Conservation (phyloP, 2,888 invertebrate species). For the Tenodera sinensis region DNA sequence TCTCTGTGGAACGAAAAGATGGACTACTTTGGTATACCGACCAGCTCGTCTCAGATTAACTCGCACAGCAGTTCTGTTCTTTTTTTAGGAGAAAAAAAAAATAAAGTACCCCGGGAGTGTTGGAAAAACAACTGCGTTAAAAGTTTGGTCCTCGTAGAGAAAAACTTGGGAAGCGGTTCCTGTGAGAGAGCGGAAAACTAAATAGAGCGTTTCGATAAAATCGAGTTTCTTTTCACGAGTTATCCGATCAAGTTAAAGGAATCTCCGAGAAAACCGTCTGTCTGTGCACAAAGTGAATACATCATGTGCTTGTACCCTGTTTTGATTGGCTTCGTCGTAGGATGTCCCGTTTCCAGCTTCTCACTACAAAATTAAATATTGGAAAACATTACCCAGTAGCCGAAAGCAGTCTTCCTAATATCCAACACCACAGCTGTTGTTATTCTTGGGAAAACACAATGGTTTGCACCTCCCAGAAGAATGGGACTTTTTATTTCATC, state of each 20-base stretch:
- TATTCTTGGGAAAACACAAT: too few relatives aligned
- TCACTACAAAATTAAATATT: neutral
- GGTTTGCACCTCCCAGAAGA: too few relatives aligned
- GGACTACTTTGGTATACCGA: neutral
- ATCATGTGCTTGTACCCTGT: neutral
- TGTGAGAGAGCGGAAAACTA: conserved; percentile 5
- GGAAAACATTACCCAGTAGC: too few relatives aligned
- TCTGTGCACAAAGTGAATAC: neutral
- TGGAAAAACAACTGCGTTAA: neutral
- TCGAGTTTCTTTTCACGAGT: conserved; percentile 15
- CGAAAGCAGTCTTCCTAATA: too few relatives aligned
- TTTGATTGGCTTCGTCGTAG: neutral
- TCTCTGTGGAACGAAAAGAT: neutral
- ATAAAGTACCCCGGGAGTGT: neutral
- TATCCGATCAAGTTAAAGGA: conserved; percentile 2
- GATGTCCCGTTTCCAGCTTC: neutral
- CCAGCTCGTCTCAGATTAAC: neutral
- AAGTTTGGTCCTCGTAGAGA: neutral
- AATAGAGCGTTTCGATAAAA: conserved; percentile 18
- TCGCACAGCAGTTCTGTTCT: neutral
- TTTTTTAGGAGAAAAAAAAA: neutral
- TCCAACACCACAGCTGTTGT: too few relatives aligned
- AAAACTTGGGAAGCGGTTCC: neutral
- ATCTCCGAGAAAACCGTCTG: neutral
- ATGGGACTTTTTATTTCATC: too few relatives aligned